A percentile compares a stretch with the other conserved stretches of the same genome.
phyloP scores from a whole-genome alignment of 1,140 invertebrate species.

The Pseudomyrmex cubaensis region DNA sequence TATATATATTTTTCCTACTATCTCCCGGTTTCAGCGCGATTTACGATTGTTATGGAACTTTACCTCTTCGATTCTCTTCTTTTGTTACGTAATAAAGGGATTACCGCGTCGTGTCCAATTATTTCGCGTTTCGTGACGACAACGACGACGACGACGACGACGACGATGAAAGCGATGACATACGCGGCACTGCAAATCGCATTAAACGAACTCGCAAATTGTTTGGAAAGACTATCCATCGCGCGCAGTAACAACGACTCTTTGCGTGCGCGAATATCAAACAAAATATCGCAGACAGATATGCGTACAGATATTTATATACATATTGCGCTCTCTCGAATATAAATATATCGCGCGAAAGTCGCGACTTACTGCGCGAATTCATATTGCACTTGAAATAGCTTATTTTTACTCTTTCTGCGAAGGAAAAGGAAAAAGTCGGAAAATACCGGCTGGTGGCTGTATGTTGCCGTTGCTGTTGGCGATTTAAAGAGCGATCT shows the following conservation, averaged over 20 bases:
- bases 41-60: conserved; percentile 59
- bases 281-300: background rate
- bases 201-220: conserved; percentile 49
- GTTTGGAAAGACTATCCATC: background rate
- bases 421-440: conserved; percentile 10
- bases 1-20: conserved; percentile 3
- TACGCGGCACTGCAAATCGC: conserved; percentile 14
- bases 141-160: conserved; percentile 1
- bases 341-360: conserved; percentile 20
- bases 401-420: conserved; percentile 31
- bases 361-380: background rate
- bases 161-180: background rate
- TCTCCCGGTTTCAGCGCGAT: conserved; percentile 9
- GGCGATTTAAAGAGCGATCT: conserved; percentile 47
- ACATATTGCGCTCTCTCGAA: background rate
- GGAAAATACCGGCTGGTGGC: conserved; percentile 8
- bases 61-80: conserved; percentile 60
- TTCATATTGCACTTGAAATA: conserved; percentile 27
- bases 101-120: conserved; percentile 61
- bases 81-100: conserved; percentile 62
- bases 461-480: background rate
- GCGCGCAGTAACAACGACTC: background rate
- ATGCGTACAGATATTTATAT: background rate
- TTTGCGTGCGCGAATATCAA: background rate
- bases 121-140: conserved; percentile 55